Evolutionary conservation across 2,113 vertebrate genomes (phyloP), one percentile per base, ranked within the genome.

Genomic region (Puffinus mauretanicus): DNA sequence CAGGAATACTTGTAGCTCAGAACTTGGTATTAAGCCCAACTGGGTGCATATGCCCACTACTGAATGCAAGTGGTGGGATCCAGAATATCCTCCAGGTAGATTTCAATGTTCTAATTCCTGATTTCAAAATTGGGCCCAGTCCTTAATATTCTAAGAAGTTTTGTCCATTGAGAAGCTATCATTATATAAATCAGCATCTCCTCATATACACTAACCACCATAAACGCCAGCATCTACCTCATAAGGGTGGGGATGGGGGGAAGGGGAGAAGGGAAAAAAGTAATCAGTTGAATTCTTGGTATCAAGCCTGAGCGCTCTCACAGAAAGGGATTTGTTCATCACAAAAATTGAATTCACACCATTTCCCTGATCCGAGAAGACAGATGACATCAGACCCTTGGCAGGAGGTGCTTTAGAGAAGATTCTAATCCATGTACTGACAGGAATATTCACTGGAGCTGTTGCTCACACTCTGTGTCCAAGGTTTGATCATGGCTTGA

Each of bases 371-470:
- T n/a, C 80, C 0, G 27, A 83, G 79, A 86, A 94, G 91, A 86
- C 80, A 47, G 75, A 92, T 75, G 87, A 93, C 84, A 85, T 91
- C 94, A 80, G 86, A 73, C 52, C 86, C 95, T 89, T 22, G 46
- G 93, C 96, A 97, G 96, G 95, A 90, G 46, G 86, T 93, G 92
- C 95, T 96, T 78, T 82, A 90, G 85, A 93, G 93, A 83, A 73
- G 83, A 95, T 69, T 55, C 96, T 94, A 96, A 97, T 95, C 96
- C 86, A 12, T 9, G 55, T 92, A 96, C 91, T 96, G 95, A 98
- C 95, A 92, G 89, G 88, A 97, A 70, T 89, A 94, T 92, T 98
- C 95, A 85, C 72, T 92, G 60, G 93, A 96, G 95, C 97, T 97
- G 97, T 96, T 97, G 97, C 95, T 96, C 93, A 92, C 36, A 40